Base-by-base conservation (phyloP, 2,797 vertebrate genomes). In the Syndactyla subalaris region DNA sequence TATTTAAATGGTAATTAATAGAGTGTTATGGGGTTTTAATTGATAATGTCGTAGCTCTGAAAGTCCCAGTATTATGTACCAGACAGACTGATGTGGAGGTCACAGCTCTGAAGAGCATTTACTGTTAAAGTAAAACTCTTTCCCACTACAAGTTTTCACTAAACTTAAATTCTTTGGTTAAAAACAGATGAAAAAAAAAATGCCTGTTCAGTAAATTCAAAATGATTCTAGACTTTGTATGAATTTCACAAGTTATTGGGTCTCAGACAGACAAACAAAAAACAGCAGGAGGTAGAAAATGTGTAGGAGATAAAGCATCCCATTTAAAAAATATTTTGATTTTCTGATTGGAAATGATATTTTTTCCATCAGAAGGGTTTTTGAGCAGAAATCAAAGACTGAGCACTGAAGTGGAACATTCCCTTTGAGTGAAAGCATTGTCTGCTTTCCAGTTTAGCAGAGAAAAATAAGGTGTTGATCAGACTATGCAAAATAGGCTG, bases 291-390 rank as follows among this genome's bases (percentile, higher is more conserved):
- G 79, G 24, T 27, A 83, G 36, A 76, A 85, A 89, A 89, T 43
- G 52, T 61, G 57, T 67, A 62, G 62, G 51, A 92, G 55, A 71
- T 18, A 46, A 70, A 81, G 4, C 20, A 41, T 38, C 52, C 77
- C 14, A 62, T 91, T 91, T 65, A 21, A 88, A 89, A 91, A 76
- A 85, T 61, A 30, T 77, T 92, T 83, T 68, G 45, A 68, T 88
- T 85, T 94, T 68, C 66, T 90, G 45, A 75, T 86, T 89, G 22
- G 30, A 75, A 94, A 62, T 78, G 4, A 32, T 32, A 51, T 80
- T 74, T 83, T 16, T 86, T 93, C 52, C 22, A 41, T 74, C 55
- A 85, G 48, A 86, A 91, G 12, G 14, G 18, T 24, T 73, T 78
- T 46, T 76, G 32, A 73, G 48, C 10, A 48, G 61, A 63, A 92